phyloP scores from a whole-genome alignment of 2,888 invertebrate genomes.

The Formica aserva region DNA sequence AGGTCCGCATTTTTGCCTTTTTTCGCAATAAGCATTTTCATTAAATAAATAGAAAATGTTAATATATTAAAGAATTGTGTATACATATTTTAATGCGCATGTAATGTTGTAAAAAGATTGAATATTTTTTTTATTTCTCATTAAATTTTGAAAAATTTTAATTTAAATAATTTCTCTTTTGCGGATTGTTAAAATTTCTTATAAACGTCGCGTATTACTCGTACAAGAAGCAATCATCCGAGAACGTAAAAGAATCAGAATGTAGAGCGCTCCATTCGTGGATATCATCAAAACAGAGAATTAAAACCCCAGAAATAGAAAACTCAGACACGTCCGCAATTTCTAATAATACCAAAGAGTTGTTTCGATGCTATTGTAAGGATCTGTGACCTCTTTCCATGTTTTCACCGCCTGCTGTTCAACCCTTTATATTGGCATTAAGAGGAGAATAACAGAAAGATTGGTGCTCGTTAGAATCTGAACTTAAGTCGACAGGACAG shows the following conservation, averaged over 20 bases:
- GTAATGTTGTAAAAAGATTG: not conserved
- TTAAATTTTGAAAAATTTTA: not conserved
- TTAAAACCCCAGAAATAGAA: slow-evolving; percentile 35
- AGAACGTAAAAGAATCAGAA: slow-evolving; percentile 8
- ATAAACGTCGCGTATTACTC: not conserved
- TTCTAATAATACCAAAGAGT: slow-evolving; percentile 58
- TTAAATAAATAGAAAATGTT: not conserved
- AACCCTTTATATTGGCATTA: not conserved
- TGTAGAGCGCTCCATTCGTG: not conserved
- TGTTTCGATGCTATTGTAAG: slow-evolving; percentile 43
- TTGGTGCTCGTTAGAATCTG: slow-evolving; percentile 21
- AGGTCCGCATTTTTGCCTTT: not conserved
- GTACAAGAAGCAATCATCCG: not conserved
- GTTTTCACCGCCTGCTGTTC: not conserved
- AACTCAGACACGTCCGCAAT: slow-evolving; percentile 61
- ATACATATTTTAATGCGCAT: not conserved
- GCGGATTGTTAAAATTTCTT: not conserved
- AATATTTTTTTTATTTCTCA: not conserved
- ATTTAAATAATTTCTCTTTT: not conserved
- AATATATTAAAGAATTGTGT: not conserved
- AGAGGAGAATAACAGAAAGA: slow-evolving; percentile 20
- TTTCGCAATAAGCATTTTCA: not conserved
- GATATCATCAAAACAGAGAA: not conserved
- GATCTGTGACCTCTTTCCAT: slow-evolving; percentile 11
- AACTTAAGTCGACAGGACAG: not conserved